Evolutionary conservation across 1,140 invertebrate species (phyloP).

Genomic region (Portunus trituberculatus): DNA sequence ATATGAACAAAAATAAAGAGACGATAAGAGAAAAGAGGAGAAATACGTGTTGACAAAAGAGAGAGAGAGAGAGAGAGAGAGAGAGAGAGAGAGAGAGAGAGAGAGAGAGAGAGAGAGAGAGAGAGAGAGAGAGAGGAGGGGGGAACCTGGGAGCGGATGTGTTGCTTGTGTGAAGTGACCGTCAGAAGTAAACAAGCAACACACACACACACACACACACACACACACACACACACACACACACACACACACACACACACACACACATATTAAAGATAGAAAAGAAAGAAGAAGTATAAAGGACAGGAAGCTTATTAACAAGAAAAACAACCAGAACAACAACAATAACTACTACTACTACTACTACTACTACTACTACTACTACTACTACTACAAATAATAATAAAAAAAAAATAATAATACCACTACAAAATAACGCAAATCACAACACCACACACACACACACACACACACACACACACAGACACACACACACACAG

Average conservation of each 20-base stretch:
- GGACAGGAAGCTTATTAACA: background rate
- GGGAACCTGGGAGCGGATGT: background rate
- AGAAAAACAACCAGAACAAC: background rate
- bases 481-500: background rate
- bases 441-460: too few relatives aligned
- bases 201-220: conserved; percentile 16
- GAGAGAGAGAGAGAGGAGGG: background rate
- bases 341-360: background rate
- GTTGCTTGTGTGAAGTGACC: background rate
- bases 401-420: background rate
- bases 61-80: conserved; percentile 60
- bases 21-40: conserved; percentile 33
- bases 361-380: background rate
- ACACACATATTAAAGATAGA: background rate
- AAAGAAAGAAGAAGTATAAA: background rate
- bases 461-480: too few relatives aligned
- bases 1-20: too few relatives aligned
- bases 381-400: background rate
- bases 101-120: conserved; percentile 20
- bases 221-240: conserved; percentile 20
- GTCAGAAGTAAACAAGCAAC: background rate
- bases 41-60: conserved; percentile 29
- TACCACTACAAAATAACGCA: background rate
- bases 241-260: conserved; percentile 20
- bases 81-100: conserved; percentile 44